phyloP scores from a whole-genome alignment of 35 echinoderm and acorn worm species.

The Eucidaris tribuloides region DNA sequence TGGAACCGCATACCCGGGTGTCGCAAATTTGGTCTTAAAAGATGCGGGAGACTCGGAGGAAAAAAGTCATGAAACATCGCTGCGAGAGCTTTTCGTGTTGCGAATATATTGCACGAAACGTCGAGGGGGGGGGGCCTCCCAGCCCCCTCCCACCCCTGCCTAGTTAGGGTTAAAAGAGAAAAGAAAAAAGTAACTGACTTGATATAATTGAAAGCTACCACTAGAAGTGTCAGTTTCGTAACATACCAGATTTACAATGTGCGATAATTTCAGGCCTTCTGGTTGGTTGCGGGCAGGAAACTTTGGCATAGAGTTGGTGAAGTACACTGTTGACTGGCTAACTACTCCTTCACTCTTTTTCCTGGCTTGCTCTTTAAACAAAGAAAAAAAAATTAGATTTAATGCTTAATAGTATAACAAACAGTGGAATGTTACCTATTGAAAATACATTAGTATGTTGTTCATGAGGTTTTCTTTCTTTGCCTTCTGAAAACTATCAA shows the following conservation, averaged over 20 bases:
- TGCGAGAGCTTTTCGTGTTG: too few relatives aligned
- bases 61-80: too few relatives aligned
- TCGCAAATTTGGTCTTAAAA: too few relatives aligned
- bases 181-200: not conserved
- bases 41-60: too few relatives aligned
- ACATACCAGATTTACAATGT: constrained; percentile 82
- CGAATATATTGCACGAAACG: too few relatives aligned
- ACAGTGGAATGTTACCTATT: not conserved
- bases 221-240: not conserved
- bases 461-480: not conserved
- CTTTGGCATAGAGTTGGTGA: constrained; percentile 69
- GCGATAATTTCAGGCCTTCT: constrained; percentile 53
- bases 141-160: too few relatives aligned
- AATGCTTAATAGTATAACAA: not conserved
- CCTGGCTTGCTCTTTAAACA: constrained; percentile 62
- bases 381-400: not conserved
- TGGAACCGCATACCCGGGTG: too few relatives aligned
- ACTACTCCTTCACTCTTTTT: constrained; percentile 61
- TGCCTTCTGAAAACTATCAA: not conserved
- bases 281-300: constrained; percentile 64
- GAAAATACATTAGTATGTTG: not conserved
- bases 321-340: constrained; percentile 92
- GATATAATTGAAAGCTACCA: not conserved
- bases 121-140: too few relatives aligned
- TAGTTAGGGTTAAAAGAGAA: too few relatives aligned